Percentiles rank a stretch among this genome's conserved stretches.
These are phyloP conservation scores for Solenopsis fugax DNA, from an alignment of 1,140 invertebrate species.

Conservation along the genomic window DNA sequence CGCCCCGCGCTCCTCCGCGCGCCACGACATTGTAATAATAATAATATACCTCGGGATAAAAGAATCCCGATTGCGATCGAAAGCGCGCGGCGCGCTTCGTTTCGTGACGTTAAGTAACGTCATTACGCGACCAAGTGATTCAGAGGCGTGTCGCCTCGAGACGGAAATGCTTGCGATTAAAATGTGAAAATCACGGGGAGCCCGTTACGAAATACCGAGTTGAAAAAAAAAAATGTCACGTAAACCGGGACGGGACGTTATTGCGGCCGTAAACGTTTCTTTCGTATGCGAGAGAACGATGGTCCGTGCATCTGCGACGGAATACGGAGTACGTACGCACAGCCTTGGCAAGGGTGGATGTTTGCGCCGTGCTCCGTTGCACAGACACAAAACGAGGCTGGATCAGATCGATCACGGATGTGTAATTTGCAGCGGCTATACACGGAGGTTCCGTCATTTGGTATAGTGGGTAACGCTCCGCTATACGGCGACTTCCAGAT, in stretches of 20 bases:
- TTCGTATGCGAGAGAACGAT: too few species aligned
- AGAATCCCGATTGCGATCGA: slow-evolving; percentile 40
- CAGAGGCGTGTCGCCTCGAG: slow-evolving; percentile 7
- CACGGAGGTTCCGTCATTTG: slow-evolving; percentile 47
- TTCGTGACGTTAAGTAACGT: slow-evolving; percentile 46
- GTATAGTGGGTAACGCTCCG: background rate
- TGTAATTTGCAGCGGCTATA: slow-evolving; percentile 48
- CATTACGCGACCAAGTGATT: slow-evolving; percentile 26
- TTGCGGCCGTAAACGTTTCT: slow-evolving; percentile 2
- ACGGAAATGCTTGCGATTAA: background rate
- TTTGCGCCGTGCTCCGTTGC: slow-evolving; percentile 46
- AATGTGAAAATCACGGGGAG: slow-evolving; percentile 23
- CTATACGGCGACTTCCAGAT: slow-evolving; percentile 30
- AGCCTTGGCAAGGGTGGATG: slow-evolving; percentile 47
- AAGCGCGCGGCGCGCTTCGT: background rate
- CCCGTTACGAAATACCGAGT: background rate
- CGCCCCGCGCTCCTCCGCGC: background rate
- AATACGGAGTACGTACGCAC: background rate
- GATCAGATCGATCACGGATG: slow-evolving; percentile 53
- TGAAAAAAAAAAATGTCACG: background rate
- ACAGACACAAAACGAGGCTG: slow-evolving; percentile 47
- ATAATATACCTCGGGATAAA: slow-evolving; percentile 9
- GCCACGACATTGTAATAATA: background rate
- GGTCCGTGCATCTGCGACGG: background rate
- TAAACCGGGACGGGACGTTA: too few species aligned